phyloP scores from a whole-genome alignment of 2,888 invertebrate genomes.

The Xestoiulus laeticollis region DNA sequence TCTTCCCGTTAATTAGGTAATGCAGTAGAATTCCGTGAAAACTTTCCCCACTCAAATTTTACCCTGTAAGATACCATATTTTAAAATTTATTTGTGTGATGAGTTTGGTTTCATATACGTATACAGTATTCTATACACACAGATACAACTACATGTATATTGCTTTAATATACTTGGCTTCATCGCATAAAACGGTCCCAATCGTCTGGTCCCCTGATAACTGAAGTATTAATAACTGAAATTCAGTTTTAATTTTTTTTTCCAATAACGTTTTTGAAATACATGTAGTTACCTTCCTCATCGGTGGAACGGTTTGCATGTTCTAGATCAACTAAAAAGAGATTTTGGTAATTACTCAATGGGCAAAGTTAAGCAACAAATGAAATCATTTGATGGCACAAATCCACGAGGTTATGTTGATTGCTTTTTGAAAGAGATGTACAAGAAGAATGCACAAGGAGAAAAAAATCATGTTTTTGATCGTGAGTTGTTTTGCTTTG shows the following conservation, averaged over 20 bases:
- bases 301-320: not conserved
- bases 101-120: no score
- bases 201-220: no score
- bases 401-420: not conserved
- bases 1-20: slow-evolving; percentile 43
- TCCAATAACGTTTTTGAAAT: not conserved
- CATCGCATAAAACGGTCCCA: no score
- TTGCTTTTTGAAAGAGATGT: slow-evolving; percentile 38
- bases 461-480: slow-evolving; percentile 22
- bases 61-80: no score
- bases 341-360: not conserved
- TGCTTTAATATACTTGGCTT: no score
- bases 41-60: no score
- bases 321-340: not conserved
- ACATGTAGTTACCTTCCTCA: not conserved
- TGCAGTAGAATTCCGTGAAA: not conserved
- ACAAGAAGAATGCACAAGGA: slow-evolving; percentile 19
- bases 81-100: no score
- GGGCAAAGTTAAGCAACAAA: slow-evolving; percentile 16
- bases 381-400: slow-evolving; percentile 3
- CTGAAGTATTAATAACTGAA: no score
- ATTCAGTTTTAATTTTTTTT: not conserved
- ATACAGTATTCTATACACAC: no score
- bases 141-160: no score
- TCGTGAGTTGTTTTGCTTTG: not conserved